phyloP scores from a whole-genome alignment of 2,888 invertebrate species.

The Diloba caeruleocephala region DNA sequence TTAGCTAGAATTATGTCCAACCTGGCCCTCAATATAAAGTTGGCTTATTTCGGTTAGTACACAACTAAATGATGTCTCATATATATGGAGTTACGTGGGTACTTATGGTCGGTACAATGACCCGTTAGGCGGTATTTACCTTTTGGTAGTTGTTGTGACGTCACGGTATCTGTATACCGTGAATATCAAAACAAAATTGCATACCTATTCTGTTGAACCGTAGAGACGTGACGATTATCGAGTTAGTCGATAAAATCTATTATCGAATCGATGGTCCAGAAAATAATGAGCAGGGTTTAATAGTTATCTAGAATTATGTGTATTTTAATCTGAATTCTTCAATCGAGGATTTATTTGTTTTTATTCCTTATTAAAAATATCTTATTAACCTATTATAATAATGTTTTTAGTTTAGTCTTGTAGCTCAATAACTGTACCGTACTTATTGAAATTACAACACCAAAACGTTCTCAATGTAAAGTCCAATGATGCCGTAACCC shows the following conservation, averaged over 20 bases:
- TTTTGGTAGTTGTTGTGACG: constrained; percentile 29
- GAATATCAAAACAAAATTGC: constrained; percentile 10
- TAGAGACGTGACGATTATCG: constrained; percentile 14
- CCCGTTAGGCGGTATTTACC: constrained; percentile 18
- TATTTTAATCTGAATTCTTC: no score
- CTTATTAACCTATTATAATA: no score
- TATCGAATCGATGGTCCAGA: not conserved
- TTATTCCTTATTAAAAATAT: no score
- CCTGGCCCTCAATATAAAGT: constrained; percentile 1
- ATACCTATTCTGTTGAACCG: constrained; percentile 7
- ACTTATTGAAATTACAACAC: no score
- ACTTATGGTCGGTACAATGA: constrained; percentile 28
- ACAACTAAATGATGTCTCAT: not conserved
- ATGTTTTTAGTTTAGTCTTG: no score
- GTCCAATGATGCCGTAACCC: no score
- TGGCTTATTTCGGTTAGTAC: constrained; percentile 15
- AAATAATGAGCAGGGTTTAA: not conserved
- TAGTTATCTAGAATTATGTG: not conserved
- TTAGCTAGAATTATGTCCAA: not conserved
- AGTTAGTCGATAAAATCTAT: not conserved
- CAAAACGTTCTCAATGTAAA: no score
- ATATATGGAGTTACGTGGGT: constrained; percentile 15
- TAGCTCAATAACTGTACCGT: no score
- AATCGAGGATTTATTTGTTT: no score
- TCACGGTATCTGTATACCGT: constrained; percentile 27